These are phyloP conservation scores for Perca fluviatilis DNA, from an alignment of 2,113 vertebrate species.

Conservation along the genomic window DNA sequence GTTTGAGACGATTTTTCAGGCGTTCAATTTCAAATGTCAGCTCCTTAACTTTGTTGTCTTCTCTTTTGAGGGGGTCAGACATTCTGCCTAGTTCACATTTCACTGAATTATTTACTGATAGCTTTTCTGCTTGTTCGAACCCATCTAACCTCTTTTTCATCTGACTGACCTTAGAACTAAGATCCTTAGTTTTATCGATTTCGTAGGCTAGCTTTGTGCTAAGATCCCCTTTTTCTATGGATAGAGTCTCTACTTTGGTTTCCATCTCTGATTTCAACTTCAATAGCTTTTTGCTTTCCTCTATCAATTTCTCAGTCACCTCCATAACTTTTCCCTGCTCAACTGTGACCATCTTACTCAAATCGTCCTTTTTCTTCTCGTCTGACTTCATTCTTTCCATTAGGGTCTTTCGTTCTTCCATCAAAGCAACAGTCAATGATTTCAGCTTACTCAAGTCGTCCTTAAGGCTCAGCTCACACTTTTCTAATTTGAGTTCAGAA, in stretches of 20 bases:
- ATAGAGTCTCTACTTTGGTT: constrained; percentile 89
- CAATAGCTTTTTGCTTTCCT: constrained; percentile 96
- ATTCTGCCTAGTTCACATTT: constrained; percentile 79
- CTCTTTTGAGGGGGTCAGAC: constrained; percentile 75
- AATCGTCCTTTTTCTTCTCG: constrained; percentile 91
- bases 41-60: constrained; percentile 93
- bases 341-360: constrained; percentile 90
- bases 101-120: constrained; percentile 82
- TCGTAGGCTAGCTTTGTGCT: constrained; percentile 87
- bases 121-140: constrained; percentile 89
- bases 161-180: constrained; percentile 87
- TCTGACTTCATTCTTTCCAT: constrained; percentile 94
- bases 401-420: constrained; percentile 94
- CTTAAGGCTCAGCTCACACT: constrained; percentile 92
- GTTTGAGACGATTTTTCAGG: constrained; percentile 92
- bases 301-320: constrained; percentile 96
- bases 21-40: constrained; percentile 93
- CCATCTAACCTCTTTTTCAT: constrained; percentile 92
- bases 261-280: constrained; percentile 98
- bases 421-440: constrained; percentile 94
- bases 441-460: constrained; percentile 97
- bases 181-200: constrained; percentile 90
- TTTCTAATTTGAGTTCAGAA: constrained; percentile 93
- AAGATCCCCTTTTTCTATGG: constrained; percentile 90
- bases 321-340: constrained; percentile 97